phyloP scores from a whole-genome alignment of 2,888 invertebrate species.

The Hartigia nigra region DNA sequence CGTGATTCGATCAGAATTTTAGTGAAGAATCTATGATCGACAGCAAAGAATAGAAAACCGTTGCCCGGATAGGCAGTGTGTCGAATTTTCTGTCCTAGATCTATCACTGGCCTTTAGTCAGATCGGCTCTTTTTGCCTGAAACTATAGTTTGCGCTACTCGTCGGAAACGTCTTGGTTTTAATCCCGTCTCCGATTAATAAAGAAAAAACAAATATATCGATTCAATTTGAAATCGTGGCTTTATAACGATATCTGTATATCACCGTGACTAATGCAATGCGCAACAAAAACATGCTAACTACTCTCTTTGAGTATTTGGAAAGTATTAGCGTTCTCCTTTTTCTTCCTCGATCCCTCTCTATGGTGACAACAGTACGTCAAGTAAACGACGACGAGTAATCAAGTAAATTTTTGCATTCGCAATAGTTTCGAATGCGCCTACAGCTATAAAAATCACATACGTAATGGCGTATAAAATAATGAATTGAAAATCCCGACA shows the following conservation, averaged over 20 bases:
- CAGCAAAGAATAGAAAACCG: constrained; percentile 2
- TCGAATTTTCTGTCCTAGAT: constrained; percentile 24
- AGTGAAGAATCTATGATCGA: background rate
- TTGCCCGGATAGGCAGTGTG: constrained; percentile 6
- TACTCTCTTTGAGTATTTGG: background rate
- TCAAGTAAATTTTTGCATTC: background rate
- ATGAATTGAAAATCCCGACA: background rate
- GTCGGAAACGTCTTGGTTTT: background rate
- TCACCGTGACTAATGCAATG: background rate
- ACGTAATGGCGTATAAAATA: background rate
- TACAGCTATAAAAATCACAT: background rate
- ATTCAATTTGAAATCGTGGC: background rate
- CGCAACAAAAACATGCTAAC: background rate
- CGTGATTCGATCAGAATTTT: background rate
- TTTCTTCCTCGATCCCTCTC: background rate
- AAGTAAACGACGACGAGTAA: background rate
- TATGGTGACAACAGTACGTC: background rate
- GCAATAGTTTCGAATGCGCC: background rate
- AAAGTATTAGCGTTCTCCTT: background rate
- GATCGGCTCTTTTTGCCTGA: background rate
- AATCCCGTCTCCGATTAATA: background rate
- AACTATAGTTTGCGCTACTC: background rate
- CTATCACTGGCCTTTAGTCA: background rate
- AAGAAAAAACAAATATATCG: background rate
- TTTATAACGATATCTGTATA: background rate